phyloP scores from a whole-genome alignment of 2,797 vertebrate species.

The Microctenopoma stevenorrisi region DNA sequence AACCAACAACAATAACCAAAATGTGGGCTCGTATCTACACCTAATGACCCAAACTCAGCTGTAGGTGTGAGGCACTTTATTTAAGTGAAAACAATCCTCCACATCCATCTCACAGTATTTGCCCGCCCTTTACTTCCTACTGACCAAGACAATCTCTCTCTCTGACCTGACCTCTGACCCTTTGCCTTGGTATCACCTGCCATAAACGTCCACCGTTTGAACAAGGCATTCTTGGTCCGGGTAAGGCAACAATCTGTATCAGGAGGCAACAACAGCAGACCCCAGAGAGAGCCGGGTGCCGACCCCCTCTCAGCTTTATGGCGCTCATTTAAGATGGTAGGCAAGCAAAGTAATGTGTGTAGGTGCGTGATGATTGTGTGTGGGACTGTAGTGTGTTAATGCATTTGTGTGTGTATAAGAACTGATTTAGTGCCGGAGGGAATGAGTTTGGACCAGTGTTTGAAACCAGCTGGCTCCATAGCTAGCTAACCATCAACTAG shows the following conservation, averaged over 20 bases:
- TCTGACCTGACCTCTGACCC: conserved; percentile 65
- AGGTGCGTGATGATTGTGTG: conserved; percentile 35
- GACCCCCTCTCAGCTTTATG: conserved; percentile 70
- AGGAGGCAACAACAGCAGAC: conserved; percentile 52
- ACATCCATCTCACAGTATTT: conserved; percentile 58
- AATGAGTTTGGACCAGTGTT: conserved; percentile 42
- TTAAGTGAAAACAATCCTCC: conserved; percentile 10
- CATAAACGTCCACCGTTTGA: conserved; percentile 72
- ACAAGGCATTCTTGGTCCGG: conserved; percentile 74
- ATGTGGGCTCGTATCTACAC: not conserved
- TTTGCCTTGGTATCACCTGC: conserved; percentile 74
- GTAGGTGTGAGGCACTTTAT: conserved; percentile 6
- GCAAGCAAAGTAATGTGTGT: conserved; percentile 37
- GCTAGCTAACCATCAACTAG: conserved; percentile 73
- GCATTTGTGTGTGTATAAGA: conserved; percentile 11
- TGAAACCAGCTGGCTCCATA: conserved; percentile 70
- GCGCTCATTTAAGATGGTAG: conserved; percentile 58
- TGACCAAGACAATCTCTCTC: conserved; percentile 52
- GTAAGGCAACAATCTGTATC: conserved; percentile 68
- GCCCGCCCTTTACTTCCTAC: conserved; percentile 62
- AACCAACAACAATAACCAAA: too few species aligned
- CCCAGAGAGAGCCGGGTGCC: conserved; percentile 45
- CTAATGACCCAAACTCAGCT: not conserved
- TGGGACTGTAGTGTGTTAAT: conserved; percentile 7
- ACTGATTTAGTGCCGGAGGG: conserved; percentile 59